These are phyloP conservation scores for Oryzias javanicus DNA, from an alignment of 2,113 vertebrate genomes.

Conservation along the genomic window DNA sequence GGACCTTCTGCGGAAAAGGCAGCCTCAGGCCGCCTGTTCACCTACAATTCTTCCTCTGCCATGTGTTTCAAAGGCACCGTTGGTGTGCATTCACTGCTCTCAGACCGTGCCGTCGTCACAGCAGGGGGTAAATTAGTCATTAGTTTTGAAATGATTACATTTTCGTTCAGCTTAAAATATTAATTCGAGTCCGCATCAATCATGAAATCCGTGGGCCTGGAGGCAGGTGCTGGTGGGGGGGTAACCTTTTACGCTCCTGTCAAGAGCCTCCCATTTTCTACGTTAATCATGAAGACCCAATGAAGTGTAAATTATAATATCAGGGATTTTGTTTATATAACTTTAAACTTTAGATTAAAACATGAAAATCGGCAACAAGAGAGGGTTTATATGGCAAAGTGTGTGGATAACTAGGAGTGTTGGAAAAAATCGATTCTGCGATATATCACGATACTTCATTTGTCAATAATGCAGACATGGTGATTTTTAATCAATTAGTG, in stretches of 20 bases:
- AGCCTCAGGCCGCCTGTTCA: not conserved
- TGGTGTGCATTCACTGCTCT: constrained; percentile 2
- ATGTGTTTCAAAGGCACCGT: not conserved
- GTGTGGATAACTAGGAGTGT: too few relatives aligned
- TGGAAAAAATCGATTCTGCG: too few relatives aligned
- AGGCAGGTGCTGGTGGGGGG: constrained; percentile 5
- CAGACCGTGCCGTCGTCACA: constrained; percentile 1
- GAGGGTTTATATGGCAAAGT: too few relatives aligned
- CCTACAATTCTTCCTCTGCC: not conserved
- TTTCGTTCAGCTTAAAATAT: constrained; percentile 16
- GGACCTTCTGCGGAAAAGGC: not conserved
- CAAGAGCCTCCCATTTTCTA: constrained; percentile 4
- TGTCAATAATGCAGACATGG: too few relatives aligned
- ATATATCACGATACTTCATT: too few relatives aligned
- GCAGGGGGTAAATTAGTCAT: constrained; percentile 18
- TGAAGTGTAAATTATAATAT: too few relatives aligned
- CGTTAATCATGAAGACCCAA: not conserved
- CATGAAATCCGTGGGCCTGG: constrained; percentile 5
- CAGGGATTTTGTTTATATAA: too few relatives aligned
- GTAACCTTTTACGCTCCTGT: not conserved
- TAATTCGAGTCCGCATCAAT: constrained; percentile 10
- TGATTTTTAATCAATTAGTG: too few relatives aligned
- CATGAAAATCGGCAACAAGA: too few relatives aligned
- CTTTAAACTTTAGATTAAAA: too few relatives aligned
- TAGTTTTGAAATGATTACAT: constrained; percentile 22